Conservation (phyloP, 2,113 vertebrate genomes). For the Carassius auratus region DNA sequence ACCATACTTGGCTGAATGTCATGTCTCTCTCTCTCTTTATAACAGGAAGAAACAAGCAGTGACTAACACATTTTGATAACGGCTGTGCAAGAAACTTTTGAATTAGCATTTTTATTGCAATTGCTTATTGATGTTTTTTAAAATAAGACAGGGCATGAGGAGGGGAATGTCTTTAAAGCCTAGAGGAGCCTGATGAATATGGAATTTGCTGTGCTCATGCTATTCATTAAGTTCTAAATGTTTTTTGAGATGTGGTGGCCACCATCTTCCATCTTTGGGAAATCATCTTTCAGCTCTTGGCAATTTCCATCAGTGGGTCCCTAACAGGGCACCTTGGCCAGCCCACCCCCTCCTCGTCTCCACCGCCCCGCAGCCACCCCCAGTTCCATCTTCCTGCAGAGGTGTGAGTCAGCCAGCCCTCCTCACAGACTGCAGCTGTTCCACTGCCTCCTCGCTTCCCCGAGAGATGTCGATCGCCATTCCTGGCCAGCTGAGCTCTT, state of each 20-base stretch:
- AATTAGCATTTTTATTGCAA: conserved; percentile 73
- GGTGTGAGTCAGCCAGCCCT: conserved; percentile 52
- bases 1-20: too few species aligned
- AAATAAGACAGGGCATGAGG: conserved; percentile 14
- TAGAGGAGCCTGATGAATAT: conserved; percentile 26
- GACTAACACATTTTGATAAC: conserved; percentile 55
- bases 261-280: conserved; percentile 17
- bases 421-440: conserved; percentile 51
- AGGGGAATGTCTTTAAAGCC: conserved; percentile 26
- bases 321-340: conserved; percentile 20
- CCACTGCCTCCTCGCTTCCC: conserved; percentile 28
- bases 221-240: conserved; percentile 32
- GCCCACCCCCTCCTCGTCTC: conserved; percentile 22
- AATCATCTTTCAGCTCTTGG: conserved; percentile 22
- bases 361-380: conserved; percentile 47
- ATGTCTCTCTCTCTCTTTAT: too few species aligned
- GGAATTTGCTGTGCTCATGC: background rate
- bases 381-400: conserved; percentile 48
- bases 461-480: conserved; percentile 51
- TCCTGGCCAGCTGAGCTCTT: conserved; percentile 31
- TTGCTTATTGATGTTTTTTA: conserved; percentile 45
- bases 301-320: conserved; percentile 44
- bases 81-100: conserved; percentile 35
- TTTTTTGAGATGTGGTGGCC: conserved; percentile 15
- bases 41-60: conserved; percentile 46